Percentiles rank a stretch among this genome's conserved stretches.
These are phyloP conservation scores for Corvus moneduloides DNA, from an alignment of 2,113 vertebrate species.

Conservation along the genomic window DNA sequence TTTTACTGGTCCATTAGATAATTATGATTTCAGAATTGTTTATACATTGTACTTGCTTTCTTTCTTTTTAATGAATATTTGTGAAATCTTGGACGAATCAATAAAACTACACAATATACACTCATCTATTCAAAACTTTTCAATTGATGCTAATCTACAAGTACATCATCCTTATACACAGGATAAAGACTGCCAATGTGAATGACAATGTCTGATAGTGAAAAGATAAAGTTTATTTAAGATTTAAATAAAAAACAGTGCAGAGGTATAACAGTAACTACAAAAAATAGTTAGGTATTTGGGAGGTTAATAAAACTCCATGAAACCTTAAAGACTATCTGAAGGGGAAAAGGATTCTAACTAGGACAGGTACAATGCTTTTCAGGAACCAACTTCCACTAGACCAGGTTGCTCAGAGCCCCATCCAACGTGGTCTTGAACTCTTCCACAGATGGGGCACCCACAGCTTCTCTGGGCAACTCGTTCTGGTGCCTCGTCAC, in stretches of 20 bases:
- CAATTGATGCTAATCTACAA: constrained; percentile 47
- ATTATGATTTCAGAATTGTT: constrained; percentile 49
- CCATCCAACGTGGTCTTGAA: neutral
- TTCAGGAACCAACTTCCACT: neutral
- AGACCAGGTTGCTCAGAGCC: neutral
- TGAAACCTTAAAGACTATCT: neutral
- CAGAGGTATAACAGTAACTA: neutral
- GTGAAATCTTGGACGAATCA: constrained; percentile 57
- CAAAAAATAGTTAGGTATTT: neutral
- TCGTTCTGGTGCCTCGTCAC: neutral
- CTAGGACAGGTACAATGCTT: neutral
- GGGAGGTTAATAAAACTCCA: neutral
- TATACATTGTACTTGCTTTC: constrained; percentile 33
- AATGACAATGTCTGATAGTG: neutral
- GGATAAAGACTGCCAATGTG: constrained; percentile 21
- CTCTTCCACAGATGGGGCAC: rapidly evolving
- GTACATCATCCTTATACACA: neutral
- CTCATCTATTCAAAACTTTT: constrained; percentile 52
- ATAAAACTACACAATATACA: constrained; percentile 44
- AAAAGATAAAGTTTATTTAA: neutral
- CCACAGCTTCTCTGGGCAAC: neutral
- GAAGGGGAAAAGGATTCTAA: neutral
- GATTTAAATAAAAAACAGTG: neutral
- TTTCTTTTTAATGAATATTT: constrained; percentile 67
- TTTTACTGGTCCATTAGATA: constrained; percentile 32